phyloP scores from a whole-genome alignment of 2,888 invertebrate genomes.

The Plebejus argus region DNA sequence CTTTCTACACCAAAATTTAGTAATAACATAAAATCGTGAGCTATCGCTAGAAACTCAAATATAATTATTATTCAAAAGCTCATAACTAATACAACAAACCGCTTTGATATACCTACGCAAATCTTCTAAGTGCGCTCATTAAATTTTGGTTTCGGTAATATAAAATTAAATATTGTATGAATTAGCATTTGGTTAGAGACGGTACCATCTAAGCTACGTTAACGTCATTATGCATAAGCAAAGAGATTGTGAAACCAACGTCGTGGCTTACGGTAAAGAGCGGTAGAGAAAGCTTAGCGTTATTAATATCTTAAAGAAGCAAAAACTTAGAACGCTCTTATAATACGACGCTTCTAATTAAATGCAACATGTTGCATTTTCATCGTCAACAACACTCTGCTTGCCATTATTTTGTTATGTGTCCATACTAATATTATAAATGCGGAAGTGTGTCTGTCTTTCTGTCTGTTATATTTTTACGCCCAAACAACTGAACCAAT shows the following conservation, averaged over 20 bases:
- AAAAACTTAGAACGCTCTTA: conserved; percentile 15
- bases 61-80: neutral
- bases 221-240: conserved; percentile 66
- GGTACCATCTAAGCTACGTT: conserved; percentile 60
- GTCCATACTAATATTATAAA: neutral
- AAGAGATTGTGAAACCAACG: conserved; percentile 59
- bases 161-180: conserved; percentile 29
- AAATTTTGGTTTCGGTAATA: conserved; percentile 20
- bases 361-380: conserved; percentile 24
- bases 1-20: neutral
- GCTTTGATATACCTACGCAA: neutral
- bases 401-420: neutral
- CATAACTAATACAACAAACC: neutral
- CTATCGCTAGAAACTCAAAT: neutral
- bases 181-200: conserved; percentile 47
- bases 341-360: conserved; percentile 11
- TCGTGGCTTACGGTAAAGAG: conserved; percentile 48
- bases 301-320: conserved; percentile 33
- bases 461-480: no score
- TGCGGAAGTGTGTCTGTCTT: no score
- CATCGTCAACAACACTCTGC: neutral
- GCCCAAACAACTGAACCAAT: no score
- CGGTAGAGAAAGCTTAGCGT: conserved; percentile 45
- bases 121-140: neutral
- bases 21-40: neutral